A percentile compares a stretch with the other conserved stretches of the same genome.
Evolutionary conservation across 2,888 invertebrate genomes (phyloP).

Genomic region (Rotaria magnacalcarata): DNA sequence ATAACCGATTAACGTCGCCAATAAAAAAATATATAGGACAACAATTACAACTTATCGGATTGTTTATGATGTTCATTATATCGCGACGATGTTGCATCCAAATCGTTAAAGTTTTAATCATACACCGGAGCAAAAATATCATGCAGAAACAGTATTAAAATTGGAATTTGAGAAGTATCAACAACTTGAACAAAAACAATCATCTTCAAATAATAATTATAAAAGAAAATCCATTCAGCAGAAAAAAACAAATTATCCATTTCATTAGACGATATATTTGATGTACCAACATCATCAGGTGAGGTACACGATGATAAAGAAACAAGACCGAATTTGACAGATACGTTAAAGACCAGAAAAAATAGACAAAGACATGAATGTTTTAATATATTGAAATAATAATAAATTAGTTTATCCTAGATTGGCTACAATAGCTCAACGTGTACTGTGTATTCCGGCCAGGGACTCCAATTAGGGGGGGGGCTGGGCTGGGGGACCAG

Average conservation of each 20-base stretch:
- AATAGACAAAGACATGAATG: too few relatives aligned
- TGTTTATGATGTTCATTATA: background rate
- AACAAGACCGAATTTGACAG: background rate
- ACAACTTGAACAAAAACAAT: background rate
- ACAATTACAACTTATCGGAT: background rate
- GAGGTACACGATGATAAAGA: background rate
- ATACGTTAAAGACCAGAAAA: too few relatives aligned
- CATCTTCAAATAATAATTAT: background rate
- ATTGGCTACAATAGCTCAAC: too few relatives aligned
- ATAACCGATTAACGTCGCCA: background rate
- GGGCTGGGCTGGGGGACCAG: too few relatives aligned
- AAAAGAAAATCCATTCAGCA: background rate
- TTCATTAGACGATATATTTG: background rate
- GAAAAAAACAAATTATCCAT: background rate
- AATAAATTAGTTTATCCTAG: too few relatives aligned
- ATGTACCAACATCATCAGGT: background rate
- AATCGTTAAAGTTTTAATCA: slow-evolving; percentile 1
- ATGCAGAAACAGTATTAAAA: background rate
- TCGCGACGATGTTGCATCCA: background rate
- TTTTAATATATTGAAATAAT: too few relatives aligned
- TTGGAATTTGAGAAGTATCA: background rate
- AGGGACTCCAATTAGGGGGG: too few relatives aligned
- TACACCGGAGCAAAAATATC: background rate
- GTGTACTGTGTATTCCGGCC: too few relatives aligned
- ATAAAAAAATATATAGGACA: background rate